Conservation (phyloP, 1,140 invertebrate species). For the Pogonus chalceus region DNA sequence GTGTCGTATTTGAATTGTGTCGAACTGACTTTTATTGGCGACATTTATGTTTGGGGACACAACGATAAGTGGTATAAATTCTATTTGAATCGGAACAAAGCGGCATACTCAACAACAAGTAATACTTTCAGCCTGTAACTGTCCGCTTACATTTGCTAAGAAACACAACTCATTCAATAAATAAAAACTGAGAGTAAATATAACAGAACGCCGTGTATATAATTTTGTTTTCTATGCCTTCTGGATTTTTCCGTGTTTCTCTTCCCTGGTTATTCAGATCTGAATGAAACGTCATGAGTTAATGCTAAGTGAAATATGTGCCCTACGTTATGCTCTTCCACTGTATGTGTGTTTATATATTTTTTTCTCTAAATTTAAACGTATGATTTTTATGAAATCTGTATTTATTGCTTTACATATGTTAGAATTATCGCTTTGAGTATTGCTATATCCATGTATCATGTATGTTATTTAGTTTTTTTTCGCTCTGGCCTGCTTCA, state of each 20-base stretch:
- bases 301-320: background rate
- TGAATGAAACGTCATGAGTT: background rate
- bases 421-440: background rate
- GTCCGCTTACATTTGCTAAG: too few species aligned
- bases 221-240: too few species aligned
- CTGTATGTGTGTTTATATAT: too few species aligned
- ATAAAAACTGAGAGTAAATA: too few species aligned
- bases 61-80: background rate
- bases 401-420: background rate
- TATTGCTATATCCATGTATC: background rate
- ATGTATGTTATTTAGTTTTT: background rate
- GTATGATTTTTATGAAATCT: background rate
- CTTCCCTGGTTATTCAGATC: background rate
- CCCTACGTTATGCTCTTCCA: background rate
- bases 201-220: too few species aligned
- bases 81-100: too few species aligned
- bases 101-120: too few species aligned
- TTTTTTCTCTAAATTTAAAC: background rate
- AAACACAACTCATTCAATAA: too few species aligned
- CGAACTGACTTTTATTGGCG: background rate
- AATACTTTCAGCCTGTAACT: too few species aligned
- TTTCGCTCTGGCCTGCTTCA: background rate
- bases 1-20: background rate
- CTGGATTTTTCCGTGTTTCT: background rate
- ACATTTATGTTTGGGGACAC: background rate